These are phyloP conservation scores for Cordilura impudica DNA, from an alignment of 2,888 invertebrate species.

Conservation along the genomic window DNA sequence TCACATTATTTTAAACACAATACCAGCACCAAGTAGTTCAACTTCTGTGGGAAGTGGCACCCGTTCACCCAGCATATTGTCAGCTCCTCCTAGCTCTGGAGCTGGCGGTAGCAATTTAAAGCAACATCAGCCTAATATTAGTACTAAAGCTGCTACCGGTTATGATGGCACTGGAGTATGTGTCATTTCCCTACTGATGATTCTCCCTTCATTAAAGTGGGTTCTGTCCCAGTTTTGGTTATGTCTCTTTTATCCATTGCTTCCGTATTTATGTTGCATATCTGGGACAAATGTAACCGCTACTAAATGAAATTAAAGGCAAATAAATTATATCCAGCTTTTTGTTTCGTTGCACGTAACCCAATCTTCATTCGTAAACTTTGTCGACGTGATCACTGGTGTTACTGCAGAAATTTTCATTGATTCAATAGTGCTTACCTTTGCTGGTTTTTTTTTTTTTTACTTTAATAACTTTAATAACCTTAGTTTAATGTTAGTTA, in stretches of 20 bases:
- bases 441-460: constrained; percentile 15
- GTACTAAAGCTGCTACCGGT: constrained; percentile 83
- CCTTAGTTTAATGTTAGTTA: constrained; percentile 45
- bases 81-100: constrained; percentile 85
- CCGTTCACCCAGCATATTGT: constrained; percentile 90
- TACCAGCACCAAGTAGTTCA: constrained; percentile 90
- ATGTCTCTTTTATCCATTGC: constrained; percentile 99
- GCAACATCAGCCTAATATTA: constrained; percentile 84
- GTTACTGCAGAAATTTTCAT: constrained; percentile 44
- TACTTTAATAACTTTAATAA: constrained; percentile 31
- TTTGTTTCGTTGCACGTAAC: constrained; percentile 47
- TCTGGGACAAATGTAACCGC: constrained; percentile 99
- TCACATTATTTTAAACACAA: constrained; percentile 7
- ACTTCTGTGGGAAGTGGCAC: constrained; percentile 92
- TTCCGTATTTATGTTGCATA: constrained; percentile 99
- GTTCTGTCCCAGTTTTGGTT: constrained; percentile 98
- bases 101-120: constrained; percentile 83
- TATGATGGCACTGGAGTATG: constrained; percentile 97
- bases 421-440: constrained; percentile 26
- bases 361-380: constrained; percentile 61
- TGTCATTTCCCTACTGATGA: constrained; percentile 99
- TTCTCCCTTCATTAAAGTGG: constrained; percentile 99
- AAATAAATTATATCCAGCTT: constrained; percentile 64
- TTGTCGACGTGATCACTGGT: constrained; percentile 67
- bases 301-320: constrained; percentile 79